Evolutionary conservation across 2,113 vertebrate genomes (phyloP).

Genomic region (Sander lucioperca): DNA sequence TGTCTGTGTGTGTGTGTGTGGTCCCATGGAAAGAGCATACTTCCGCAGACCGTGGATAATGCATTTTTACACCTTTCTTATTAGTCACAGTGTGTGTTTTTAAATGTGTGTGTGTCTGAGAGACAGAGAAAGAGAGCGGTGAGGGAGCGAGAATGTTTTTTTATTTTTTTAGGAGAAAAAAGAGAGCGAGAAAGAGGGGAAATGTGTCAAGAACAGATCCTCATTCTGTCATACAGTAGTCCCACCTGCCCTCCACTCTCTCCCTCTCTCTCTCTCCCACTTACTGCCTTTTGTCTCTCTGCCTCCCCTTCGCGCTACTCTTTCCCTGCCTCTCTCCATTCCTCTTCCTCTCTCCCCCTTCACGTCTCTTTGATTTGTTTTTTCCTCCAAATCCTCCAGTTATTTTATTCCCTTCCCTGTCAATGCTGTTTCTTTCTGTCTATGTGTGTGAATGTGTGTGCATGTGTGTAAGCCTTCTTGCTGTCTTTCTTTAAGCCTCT

Average conservation of each 20-base stretch:
- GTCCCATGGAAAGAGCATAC: slow-evolving; percentile 62
- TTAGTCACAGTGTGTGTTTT: slow-evolving; percentile 74
- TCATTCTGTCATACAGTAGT: slow-evolving; percentile 78
- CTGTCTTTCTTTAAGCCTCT: slow-evolving; percentile 75
- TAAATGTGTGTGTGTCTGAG: slow-evolving; percentile 13
- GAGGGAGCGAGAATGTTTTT: slow-evolving; percentile 45
- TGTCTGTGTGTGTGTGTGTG: slow-evolving; percentile 44
- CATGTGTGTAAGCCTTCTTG: slow-evolving; percentile 56
- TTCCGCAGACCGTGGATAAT: slow-evolving; percentile 67
- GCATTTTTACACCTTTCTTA: slow-evolving; percentile 76
- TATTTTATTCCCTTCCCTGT: slow-evolving; percentile 81
- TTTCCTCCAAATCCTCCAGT: slow-evolving; percentile 79
- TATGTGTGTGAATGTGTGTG: slow-evolving; percentile 39
- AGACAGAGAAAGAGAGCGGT: slow-evolving; percentile 36
- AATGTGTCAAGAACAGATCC: slow-evolving; percentile 79
- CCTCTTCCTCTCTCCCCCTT: slow-evolving; percentile 44
- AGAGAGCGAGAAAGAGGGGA: slow-evolving; percentile 51
- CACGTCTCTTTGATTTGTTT: slow-evolving; percentile 81
- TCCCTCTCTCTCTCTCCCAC: slow-evolving; percentile 27
- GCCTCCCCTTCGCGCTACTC: slow-evolving; percentile 26
- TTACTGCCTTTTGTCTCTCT: slow-evolving; percentile 56
- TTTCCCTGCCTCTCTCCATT: slow-evolving; percentile 38
- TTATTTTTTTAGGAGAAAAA: slow-evolving; percentile 52
- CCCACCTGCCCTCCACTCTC: slow-evolving; percentile 72
- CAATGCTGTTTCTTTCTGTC: slow-evolving; percentile 60